Evolutionary conservation across 2,888 invertebrate species (phyloP), one percentile per base, ranked within the genome.

Genomic region (Chaetogeoica ovagalla): DNA sequence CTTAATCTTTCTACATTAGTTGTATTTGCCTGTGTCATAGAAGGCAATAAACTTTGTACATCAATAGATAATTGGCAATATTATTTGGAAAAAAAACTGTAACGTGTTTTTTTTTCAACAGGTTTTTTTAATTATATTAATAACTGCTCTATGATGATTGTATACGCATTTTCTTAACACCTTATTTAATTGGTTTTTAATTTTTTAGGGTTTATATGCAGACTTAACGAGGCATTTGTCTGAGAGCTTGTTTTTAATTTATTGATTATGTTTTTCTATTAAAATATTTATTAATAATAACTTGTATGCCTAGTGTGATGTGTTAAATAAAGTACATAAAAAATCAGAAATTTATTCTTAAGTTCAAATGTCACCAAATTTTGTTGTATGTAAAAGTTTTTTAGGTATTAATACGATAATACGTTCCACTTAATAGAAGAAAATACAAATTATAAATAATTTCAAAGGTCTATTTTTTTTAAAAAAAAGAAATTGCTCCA

Each of bases 171-270:
- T 76, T 71, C 79, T 71, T 63, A 79, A 57, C 43, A 63, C 63
- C 55, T 79, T 71, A 60, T 79, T 63, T 23, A 71, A 63, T 19
- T 79, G 79, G 79, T 79, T 79, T 71, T 79, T 71, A 79, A 62
- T 79, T 79, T 39, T 43, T n/a, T 71, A 43, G 19, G 57, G 71
- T 43, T 79, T 79, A 57, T 8, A 19, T 55, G 79, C 62, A n/a
- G 79, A 79, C 65, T 63, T 63, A 65, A 62, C 77, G 71, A 79
- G 79, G 79, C 71, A 79, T 79, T 79, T 79, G 71, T 79, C 79
- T 71, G 79, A 79, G 79, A 79, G 79, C 55, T 70, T 30, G 6
- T 21, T 59, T 60, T 23, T 17, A 7, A n/a, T n/a, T 57, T 57
- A n/a, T 7, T 48, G 13, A 15, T 48, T 13, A 48, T 13, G 1